These are phyloP conservation scores for Meloidogyne floridensis DNA, from an alignment of 1,140 invertebrate species.

Conservation along the genomic window DNA sequence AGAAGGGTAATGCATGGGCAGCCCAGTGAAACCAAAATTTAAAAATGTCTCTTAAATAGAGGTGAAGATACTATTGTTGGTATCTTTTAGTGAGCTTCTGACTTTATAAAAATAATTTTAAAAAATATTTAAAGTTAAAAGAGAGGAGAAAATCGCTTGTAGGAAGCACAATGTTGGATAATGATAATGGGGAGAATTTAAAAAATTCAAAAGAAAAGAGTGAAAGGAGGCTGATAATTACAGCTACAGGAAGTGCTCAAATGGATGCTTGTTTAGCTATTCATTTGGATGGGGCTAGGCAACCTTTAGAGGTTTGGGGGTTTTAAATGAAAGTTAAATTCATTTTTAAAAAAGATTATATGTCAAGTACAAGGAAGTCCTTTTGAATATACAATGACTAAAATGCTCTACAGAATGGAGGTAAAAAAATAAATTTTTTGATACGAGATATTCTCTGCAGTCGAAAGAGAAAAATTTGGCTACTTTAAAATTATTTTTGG, in stretches of 20 bases:
- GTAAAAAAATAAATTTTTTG: slow-evolving; percentile 21
- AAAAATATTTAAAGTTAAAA: slow-evolving; percentile 35
- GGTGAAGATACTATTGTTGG: no score
- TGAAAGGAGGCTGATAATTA: not conserved
- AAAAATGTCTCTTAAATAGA: not conserved
- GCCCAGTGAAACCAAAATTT: not conserved
- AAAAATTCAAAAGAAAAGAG: not conserved
- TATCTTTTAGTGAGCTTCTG: no score
- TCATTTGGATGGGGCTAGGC: slow-evolving; percentile 38
- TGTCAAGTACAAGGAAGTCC: slow-evolving; percentile 37
- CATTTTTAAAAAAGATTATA: slow-evolving; percentile 38
- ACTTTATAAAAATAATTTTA: not conserved
- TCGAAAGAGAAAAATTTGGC: no score
- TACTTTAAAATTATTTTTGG: no score
- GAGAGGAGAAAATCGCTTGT: slow-evolving; percentile 51
- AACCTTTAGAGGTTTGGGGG: slow-evolving; percentile 28
- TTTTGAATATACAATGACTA: slow-evolving; percentile 48
- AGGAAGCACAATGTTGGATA: slow-evolving; percentile 36
- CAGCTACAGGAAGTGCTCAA: slow-evolving; percentile 48
- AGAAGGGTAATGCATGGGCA: no score
- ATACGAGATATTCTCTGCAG: no score
- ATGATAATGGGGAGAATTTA: not conserved
- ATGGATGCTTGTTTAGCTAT: slow-evolving; percentile 49
- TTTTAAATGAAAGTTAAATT: not conserved
- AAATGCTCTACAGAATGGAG: slow-evolving; percentile 47